Evolutionary conservation across 2,113 vertebrate genomes (phyloP), one percentile per base, ranked within the genome.

Genomic region (Neotoma lepida): DNA sequence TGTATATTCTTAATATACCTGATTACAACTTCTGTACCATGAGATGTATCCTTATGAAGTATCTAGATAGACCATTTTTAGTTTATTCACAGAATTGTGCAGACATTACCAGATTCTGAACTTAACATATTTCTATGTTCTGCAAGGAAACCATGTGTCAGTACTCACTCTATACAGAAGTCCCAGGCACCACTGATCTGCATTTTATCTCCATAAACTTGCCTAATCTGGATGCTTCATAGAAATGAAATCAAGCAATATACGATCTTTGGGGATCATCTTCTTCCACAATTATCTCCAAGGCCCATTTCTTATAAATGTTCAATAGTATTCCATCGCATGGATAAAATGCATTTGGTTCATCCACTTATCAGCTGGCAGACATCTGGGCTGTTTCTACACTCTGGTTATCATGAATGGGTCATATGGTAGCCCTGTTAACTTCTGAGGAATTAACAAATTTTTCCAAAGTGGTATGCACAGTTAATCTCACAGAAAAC

Each of bases 81-180:
- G 9, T 80, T 20, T 88, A 35, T 54, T 84, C 78, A 51, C 4
- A 66, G 46, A 91, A 66, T 66, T 86, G 28, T 77, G 8, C 10
- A 86, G 6, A 35, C 24, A 77, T 70, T 49, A 95, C 24, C 9
- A 85, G 68, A 81, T 58, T 66, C 56, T 71, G n/a, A 81, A 28
- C 66, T 82, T 84, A 58, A 81, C 94, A 90, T 90, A 33, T 89
- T 92, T 92, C 30, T 7, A 6, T 74, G 9, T 39, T 63, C 33
- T 2, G 0, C 13, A 51, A 85, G 84, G n/a, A 78, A 61, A 86
- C 3, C 41, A 33, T 56, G 4, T 89, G 6, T 71, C 49, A 70
- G 15, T 17, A 49, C 88, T 88, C 77, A 70, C n/a, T 70, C 30
- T 61, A 2, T 13, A 49, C 26, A 64, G 88, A 9, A 77, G 39